These are phyloP conservation scores for Hippocampus barbouri DNA, from an alignment of 2,113 vertebrate genomes.

Conservation along the genomic window DNA sequence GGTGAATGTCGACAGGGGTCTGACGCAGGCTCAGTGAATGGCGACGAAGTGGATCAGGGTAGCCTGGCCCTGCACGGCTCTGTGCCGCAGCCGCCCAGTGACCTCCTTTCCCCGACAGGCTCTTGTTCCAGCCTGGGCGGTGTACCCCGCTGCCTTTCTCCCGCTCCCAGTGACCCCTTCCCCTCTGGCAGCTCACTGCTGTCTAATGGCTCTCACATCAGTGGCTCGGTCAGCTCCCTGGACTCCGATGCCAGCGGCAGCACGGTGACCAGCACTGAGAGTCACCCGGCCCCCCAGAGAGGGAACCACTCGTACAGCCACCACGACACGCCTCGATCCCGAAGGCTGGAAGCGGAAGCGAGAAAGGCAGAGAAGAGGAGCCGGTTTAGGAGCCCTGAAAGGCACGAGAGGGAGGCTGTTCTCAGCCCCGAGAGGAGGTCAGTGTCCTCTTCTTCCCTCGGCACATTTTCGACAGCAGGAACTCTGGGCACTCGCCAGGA, in stretches of 20 bases:
- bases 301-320: slow-evolving; percentile 39
- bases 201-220: slow-evolving; percentile 80
- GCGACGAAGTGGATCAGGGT: slow-evolving; percentile 69
- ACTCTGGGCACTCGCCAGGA: neutral
- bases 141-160: slow-evolving; percentile 72
- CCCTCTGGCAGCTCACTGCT: slow-evolving; percentile 76
- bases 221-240: slow-evolving; percentile 77
- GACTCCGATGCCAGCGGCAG: slow-evolving; percentile 78
- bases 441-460: slow-evolving; percentile 8
- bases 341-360: slow-evolving; percentile 66
- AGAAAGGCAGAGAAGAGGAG: slow-evolving; percentile 73
- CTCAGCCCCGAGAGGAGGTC: slow-evolving; percentile 77
- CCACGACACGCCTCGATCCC: slow-evolving; percentile 54
- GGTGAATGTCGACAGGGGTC: slow-evolving; percentile 61
- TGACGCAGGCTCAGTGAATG: slow-evolving; percentile 74
- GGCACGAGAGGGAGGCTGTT: slow-evolving; percentile 58
- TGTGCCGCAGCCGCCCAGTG: slow-evolving; percentile 44
- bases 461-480: slow-evolving; percentile 1
- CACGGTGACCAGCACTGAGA: slow-evolving; percentile 74
- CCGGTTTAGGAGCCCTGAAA: slow-evolving; percentile 67
- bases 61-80: slow-evolving; percentile 46
- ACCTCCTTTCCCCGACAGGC: slow-evolving; percentile 72
- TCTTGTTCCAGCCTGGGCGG: slow-evolving; percentile 75
- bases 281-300: slow-evolving; percentile 57
- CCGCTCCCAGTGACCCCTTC: slow-evolving; percentile 76